A percentile compares a stretch with the other conserved stretches of the same genome.
phyloP scores from a whole-genome alignment of 2,797 vertebrate genomes.

The Aulostomus chinensis region DNA sequence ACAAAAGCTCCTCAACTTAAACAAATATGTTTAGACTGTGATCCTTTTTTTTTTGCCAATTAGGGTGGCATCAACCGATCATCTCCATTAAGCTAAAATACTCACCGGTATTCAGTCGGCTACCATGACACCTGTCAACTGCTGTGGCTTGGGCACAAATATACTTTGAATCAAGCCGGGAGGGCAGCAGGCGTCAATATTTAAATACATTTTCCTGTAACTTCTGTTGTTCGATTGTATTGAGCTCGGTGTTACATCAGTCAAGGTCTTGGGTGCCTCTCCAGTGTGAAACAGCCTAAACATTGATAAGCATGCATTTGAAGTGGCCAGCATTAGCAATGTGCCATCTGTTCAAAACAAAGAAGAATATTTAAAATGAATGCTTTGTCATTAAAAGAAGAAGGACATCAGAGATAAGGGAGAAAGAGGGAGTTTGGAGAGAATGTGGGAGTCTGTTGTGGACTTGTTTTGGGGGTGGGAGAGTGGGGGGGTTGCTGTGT shows the following conservation, averaged over 20 bases:
- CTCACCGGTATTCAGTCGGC: too few relatives aligned
- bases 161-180: too few relatives aligned
- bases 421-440: conserved; percentile 47
- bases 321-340: conserved; percentile 35
- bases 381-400: conserved; percentile 45
- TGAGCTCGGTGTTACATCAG: conserved; percentile 4
- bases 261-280: conserved; percentile 1
- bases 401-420: conserved; percentile 42
- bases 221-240: conserved; percentile 6
- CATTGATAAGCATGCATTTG: conserved; percentile 31
- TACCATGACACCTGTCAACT: too few relatives aligned
- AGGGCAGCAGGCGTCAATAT: too few relatives aligned
- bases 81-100: too few relatives aligned
- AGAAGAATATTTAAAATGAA: conserved; percentile 33
- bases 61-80: too few relatives aligned
- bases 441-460: conserved; percentile 67
- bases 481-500: conserved; percentile 48
- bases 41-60: too few relatives aligned
- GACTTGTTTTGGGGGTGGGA: conserved; percentile 43
- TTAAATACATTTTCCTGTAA: not conserved
- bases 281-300: conserved; percentile 33
- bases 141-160: too few relatives aligned
- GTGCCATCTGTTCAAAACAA: conserved; percentile 37
- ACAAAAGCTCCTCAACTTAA: too few relatives aligned
- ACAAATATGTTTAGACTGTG: too few relatives aligned